Evolutionary conservation across 1,140 invertebrate species (phyloP).

Genomic region (Philotrypesis tridentata): DNA sequence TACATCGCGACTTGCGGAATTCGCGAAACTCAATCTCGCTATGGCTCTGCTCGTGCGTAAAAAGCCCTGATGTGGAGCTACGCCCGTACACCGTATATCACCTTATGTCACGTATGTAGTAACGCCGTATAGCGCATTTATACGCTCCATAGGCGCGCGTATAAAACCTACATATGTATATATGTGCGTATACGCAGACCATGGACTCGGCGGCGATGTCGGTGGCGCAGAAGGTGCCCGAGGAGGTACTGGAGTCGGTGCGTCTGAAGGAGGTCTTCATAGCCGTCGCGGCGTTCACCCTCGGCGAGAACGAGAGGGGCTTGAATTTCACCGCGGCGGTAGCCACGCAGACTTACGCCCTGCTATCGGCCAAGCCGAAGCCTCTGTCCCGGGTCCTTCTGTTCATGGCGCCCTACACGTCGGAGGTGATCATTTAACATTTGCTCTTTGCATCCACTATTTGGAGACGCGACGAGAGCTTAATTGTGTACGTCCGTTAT

Average conservation of each 20-base stretch:
- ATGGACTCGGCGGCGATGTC: slow-evolving; percentile 31
- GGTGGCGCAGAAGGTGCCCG: slow-evolving; percentile 55
- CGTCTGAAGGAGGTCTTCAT: slow-evolving; percentile 77
- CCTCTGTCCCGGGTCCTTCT: slow-evolving; percentile 86
- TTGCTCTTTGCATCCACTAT: too few relatives aligned
- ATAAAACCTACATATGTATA: neutral
- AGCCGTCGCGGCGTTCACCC: slow-evolving; percentile 82
- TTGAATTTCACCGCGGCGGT: slow-evolving; percentile 88
- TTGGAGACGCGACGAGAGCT: too few relatives aligned
- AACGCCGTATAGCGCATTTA: too few relatives aligned
- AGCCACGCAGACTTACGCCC: slow-evolving; percentile 85
- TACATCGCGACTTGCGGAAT: too few relatives aligned
- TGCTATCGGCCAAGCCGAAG: slow-evolving; percentile 83
- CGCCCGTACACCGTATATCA: too few relatives aligned
- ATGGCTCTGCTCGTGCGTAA: too few relatives aligned
- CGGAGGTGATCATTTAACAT: slow-evolving; percentile 76
- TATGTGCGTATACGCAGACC: neutral
- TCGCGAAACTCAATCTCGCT: too few relatives aligned
- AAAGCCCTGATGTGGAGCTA: too few relatives aligned
- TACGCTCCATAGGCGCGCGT: too few relatives aligned
- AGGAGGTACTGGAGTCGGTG: slow-evolving; percentile 66
- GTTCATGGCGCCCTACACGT: slow-evolving; percentile 89
- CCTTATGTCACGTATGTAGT: too few relatives aligned
- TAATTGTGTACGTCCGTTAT: too few relatives aligned
- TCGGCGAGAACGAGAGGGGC: slow-evolving; percentile 77